Base-by-base conservation (phyloP, 2,113 vertebrate species). In the Bubo bubo region DNA sequence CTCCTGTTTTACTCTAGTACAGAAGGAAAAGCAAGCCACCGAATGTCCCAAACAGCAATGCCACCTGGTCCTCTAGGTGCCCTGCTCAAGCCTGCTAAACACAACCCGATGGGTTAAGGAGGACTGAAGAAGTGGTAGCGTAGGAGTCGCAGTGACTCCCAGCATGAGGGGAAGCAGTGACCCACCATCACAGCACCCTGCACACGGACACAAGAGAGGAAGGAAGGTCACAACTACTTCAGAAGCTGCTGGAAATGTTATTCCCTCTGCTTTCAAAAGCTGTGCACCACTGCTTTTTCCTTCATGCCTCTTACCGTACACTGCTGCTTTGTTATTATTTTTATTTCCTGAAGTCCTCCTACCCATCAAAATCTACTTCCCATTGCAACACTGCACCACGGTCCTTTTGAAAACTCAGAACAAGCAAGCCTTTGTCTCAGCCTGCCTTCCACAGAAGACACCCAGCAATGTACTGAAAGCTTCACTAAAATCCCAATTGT, bases 291-390 rank as follows among this genome's bases (percentile, higher is more conserved):
- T 27, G 52, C 52, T 64, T 86, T 32, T 43, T 14, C 62, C 50
- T 55, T 79, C 41, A 2, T 17, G 79, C 39, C 32, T 90, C 66
- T 59, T 56, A 50, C 34, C 10, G 0, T 55, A 74, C 53, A 32
- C 76, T 1, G 1, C 77, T 72, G 49, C 28, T 94, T 86, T 86
- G 55, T 83, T 83, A 37, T 88, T 70, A 35, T 85, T 95, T 94
- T 90, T 64, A 82, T 77, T 88, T 96, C 76, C 86, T 67, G 37
- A 55, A 81, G 55, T 62, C 60, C 83, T 96, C 75, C 89, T 67
- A 79, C 89, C 88, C 47, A 76, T 76, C 71, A 43, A 64, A 79
- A 81, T 18, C 39, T 20, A 77, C 76, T 77, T 60, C 93, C 45
- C 55, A 64, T 45, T 53, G 71, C 82, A 52, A 37, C 34, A 47